Evolutionary conservation across 2,797 vertebrate species (phyloP).

Genomic region (Lacerta viridis): DNA sequence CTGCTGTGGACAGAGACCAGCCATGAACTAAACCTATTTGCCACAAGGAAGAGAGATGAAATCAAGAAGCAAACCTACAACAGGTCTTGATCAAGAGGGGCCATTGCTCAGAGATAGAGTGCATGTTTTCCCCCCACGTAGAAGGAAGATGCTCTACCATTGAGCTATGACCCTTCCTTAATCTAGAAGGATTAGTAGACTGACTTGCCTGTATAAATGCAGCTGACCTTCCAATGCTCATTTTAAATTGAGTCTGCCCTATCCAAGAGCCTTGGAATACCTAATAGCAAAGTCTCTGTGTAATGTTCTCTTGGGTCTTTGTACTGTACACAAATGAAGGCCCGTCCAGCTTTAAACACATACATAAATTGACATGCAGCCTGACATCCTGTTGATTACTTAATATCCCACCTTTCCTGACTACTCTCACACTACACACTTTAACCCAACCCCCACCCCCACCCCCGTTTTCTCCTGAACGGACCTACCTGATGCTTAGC

Average conservation of each 20-base stretch:
- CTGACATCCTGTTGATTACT: background rate
- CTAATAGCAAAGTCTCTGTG: background rate
- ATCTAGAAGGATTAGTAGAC: background rate
- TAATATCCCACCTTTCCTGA: background rate
- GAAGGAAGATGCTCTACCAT: no score
- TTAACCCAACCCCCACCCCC: no score
- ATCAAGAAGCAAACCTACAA: background rate
- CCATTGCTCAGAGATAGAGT: background rate
- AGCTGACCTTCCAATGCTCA: background rate
- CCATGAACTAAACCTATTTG: background rate
- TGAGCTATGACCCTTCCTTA: no score
- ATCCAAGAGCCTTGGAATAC: background rate
- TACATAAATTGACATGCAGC: background rate
- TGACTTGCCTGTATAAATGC: background rate
- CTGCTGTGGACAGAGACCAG: no score
- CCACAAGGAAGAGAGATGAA: background rate
- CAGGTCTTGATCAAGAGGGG: background rate
- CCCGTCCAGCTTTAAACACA: background rate
- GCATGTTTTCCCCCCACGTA: no score
- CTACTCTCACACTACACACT: background rate
- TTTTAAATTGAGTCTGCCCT: background rate
- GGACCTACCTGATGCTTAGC: slow-evolving; percentile 16
- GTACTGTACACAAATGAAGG: no score
- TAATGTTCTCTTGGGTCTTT: background rate
- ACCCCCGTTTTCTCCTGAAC: background rate